Percentiles rank a stretch among this genome's conserved stretches.
Conservation (phyloP, 2,888 invertebrate species). For the Polia nebulosa region DNA sequence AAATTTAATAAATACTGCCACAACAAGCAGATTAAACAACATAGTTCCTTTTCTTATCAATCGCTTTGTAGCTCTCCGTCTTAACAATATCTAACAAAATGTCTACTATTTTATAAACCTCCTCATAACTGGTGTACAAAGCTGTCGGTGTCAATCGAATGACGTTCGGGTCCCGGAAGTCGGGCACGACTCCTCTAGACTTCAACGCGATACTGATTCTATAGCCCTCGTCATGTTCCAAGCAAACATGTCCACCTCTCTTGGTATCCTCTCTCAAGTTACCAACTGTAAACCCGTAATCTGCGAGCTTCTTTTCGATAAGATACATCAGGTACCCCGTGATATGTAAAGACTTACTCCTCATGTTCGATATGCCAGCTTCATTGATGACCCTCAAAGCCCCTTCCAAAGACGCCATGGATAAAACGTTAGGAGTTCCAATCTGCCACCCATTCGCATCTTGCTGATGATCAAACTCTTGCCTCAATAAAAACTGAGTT, state of each 20-base stretch:
- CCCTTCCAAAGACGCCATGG: conserved; percentile 83
- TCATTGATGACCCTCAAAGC: conserved; percentile 79
- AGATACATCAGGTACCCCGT: conserved; percentile 84
- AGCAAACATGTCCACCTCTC: conserved; percentile 83
- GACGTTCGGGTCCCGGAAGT: conserved; percentile 83
- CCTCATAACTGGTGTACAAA: conserved; percentile 81
- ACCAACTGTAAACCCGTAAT: conserved; percentile 80
- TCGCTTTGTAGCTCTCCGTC: conserved; percentile 74
- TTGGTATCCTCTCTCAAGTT: conserved; percentile 77
- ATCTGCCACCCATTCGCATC: conserved; percentile 84
- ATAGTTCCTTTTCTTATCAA: conserved; percentile 70
- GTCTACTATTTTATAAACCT: conserved; percentile 80
- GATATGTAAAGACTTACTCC: conserved; percentile 83
- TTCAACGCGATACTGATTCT: conserved; percentile 81
- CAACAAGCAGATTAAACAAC: conserved; percentile 69
- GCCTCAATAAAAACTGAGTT: conserved; percentile 79
- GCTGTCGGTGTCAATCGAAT: conserved; percentile 82
- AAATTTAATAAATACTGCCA: neutral
- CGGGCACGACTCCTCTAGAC: conserved; percentile 77
- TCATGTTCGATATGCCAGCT: conserved; percentile 79
- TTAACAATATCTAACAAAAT: conserved; percentile 78
- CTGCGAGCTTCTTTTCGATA: conserved; percentile 75
- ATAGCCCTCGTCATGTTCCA: conserved; percentile 82
- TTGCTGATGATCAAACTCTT: conserved; percentile 83
- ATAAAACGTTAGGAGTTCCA: conserved; percentile 79